Evolutionary conservation across 2,113 vertebrate species (phyloP), one percentile per base, ranked within the genome.

Genomic region (Melanerpes formicivorus): DNA sequence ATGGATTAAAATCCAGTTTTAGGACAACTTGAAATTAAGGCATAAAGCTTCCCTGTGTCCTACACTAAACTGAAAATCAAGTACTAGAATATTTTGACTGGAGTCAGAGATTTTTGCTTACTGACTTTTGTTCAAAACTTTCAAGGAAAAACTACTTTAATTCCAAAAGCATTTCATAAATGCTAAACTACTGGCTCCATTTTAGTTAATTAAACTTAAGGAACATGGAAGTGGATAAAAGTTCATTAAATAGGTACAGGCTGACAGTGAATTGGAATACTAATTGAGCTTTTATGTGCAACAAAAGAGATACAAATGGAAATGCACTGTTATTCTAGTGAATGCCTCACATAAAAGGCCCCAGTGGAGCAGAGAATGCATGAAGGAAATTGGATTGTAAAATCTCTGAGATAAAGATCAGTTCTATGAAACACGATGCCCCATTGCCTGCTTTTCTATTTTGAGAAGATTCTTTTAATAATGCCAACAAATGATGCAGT

Each of bases 191-290:
- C 88, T 96, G 90, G 82, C 52, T 97, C 78, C 2, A 19, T 93
- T 96, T 97, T 95, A 97, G 95, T 97, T 97, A 97, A 98, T 98
- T 98, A 97, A 97, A 97, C 93, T 94, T 97, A 95, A 89, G 83
- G 97, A 97, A 96, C 40, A 73, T 96, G 92, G 88, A 96, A 97
- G 84, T 94, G 90, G 84, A 95, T 97, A 94, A 97, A 97, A 97
- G 96, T 97, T 97, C 97, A 96, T 96, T 97, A 91, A 95, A 96
- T 83, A 97, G 95, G 84, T 95, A 75, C 60, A 74, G 58, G 75
- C 90, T 95, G 93, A 77, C 81, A 87, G 56, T 42, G 93, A 95
- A 84, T 95, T 77, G 90, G 93, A 95, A 97, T 97, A 91, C 93
- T 97, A 97, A 97, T 87, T 96, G 96, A 96, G 90, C 77, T 96